phyloP scores from a whole-genome alignment of 2,113 vertebrate species.

The Pontoporia blainvillei region DNA sequence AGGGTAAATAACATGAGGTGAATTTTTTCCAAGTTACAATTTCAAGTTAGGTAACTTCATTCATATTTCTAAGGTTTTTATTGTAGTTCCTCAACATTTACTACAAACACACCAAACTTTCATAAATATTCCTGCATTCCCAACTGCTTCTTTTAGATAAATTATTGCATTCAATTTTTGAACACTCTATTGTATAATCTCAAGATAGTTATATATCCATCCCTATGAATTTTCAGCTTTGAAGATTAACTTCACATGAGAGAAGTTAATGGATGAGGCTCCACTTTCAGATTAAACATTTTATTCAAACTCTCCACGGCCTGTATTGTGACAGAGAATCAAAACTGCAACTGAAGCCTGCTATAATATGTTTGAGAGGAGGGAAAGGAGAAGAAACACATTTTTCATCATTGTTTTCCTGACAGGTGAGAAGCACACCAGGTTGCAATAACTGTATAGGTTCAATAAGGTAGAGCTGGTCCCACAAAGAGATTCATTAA shows the following conservation, averaged over 20 bases:
- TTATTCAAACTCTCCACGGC: constrained; percentile 42
- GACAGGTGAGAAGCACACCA: neutral
- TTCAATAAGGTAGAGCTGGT: neutral
- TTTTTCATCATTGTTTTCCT: constrained; percentile 34
- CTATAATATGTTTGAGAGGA: neutral
- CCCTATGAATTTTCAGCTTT: constrained; percentile 20
- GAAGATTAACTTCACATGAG: constrained; percentile 49
- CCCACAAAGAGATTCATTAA: neutral
- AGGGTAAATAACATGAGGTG: neutral
- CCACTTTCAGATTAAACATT: constrained; percentile 40
- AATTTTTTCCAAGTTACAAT: neutral
- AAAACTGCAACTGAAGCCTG: constrained; percentile 53
- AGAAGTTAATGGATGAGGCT: constrained; percentile 52
- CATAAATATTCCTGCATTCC: neutral
- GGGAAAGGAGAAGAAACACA: neutral
- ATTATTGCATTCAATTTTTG: neutral
- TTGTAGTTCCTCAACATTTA: neutral
- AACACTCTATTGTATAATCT: neutral
- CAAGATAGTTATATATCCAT: neutral
- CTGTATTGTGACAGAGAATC: constrained; percentile 49
- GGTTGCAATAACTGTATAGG: neutral
- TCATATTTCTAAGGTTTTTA: neutral
- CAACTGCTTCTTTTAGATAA: neutral
- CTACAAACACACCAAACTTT: neutral
- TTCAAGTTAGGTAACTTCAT: neutral